Evolutionary conservation across 2,888 invertebrate genomes (phyloP).

Genomic region (Lycia hirtaria): DNA sequence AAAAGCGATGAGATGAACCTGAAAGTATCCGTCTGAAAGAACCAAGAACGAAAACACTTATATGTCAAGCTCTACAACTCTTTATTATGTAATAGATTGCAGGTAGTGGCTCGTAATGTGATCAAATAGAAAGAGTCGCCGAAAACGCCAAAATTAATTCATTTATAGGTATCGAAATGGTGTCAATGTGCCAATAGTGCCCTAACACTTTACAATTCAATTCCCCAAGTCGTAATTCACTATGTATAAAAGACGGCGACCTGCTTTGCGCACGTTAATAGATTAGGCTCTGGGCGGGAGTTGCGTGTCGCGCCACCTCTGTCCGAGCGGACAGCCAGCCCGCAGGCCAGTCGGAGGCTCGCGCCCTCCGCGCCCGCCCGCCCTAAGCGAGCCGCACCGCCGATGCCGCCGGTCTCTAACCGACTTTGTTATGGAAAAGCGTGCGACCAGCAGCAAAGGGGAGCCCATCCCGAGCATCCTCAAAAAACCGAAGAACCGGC

Average conservation of each 20-base stretch:
- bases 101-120: no score
- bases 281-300: slow-evolving; percentile 59
- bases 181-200: slow-evolving; percentile 46
- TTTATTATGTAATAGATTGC: not conserved
- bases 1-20: no score
- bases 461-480: slow-evolving; percentile 81
- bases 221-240: slow-evolving; percentile 30
- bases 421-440: slow-evolving; percentile 77
- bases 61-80: no score
- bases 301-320: slow-evolving; percentile 54
- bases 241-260: slow-evolving; percentile 65
- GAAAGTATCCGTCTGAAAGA: no score
- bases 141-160: slow-evolving; percentile 2
- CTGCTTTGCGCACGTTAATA: slow-evolving; percentile 72
- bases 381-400: slow-evolving; percentile 53
- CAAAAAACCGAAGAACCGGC: slow-evolving; percentile 72
- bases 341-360: slow-evolving; percentile 72
- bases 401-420: slow-evolving; percentile 49
- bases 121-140: no score
- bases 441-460: slow-evolving; percentile 70
- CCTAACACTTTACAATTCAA: slow-evolving; percentile 34
- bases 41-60: no score
- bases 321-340: slow-evolving; percentile 66
- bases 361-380: slow-evolving; percentile 82
- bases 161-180: slow-evolving; percentile 31